These are phyloP conservation scores for Ditylenchus weischeri DNA, from an alignment of 2,888 invertebrate genomes.

Conservation along the genomic window DNA sequence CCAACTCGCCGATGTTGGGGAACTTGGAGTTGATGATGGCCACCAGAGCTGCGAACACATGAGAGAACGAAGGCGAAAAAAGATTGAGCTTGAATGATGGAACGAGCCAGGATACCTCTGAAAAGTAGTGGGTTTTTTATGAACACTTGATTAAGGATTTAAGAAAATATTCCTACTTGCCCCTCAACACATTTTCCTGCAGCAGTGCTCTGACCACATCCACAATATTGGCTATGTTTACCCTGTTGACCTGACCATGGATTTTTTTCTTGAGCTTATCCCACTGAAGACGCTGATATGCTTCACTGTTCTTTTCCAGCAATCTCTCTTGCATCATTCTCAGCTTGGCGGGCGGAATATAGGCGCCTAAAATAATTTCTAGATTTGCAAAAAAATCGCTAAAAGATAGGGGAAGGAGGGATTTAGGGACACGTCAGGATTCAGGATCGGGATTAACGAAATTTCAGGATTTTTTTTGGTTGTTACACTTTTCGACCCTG, in stretches of 20 bases:
- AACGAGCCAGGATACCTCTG: slow-evolving; percentile 80
- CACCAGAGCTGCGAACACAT: slow-evolving; percentile 93
- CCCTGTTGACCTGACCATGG: slow-evolving; percentile 95
- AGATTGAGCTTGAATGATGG: slow-evolving; percentile 92
- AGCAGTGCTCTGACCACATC: slow-evolving; percentile 85
- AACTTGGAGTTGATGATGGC: slow-evolving; percentile 94
- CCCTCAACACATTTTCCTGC: slow-evolving; percentile 90
- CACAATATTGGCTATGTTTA: slow-evolving; percentile 83
- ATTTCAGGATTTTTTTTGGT: background rate
- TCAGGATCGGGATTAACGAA: background rate
- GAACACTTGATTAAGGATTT: background rate
- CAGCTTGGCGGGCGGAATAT: slow-evolving; percentile 94
- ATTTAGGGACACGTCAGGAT: no score
- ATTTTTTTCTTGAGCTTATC: slow-evolving; percentile 97
- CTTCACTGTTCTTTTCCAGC: slow-evolving; percentile 81
- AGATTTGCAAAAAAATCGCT: background rate
- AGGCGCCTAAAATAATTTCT: slow-evolving; percentile 66
- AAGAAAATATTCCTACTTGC: slow-evolving; percentile 65
- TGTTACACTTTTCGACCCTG: no score
- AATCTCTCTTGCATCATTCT: slow-evolving; percentile 85
- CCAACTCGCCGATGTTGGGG: slow-evolving; percentile 88
- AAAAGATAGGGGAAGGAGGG: background rate
- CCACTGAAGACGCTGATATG: slow-evolving; percentile 95
- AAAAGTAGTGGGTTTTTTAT: slow-evolving; percentile 24
- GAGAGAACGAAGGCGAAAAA: slow-evolving; percentile 94